Evolutionary conservation across 1,140 invertebrate genomes (phyloP).

Genomic region (Mamestra configurata): DNA sequence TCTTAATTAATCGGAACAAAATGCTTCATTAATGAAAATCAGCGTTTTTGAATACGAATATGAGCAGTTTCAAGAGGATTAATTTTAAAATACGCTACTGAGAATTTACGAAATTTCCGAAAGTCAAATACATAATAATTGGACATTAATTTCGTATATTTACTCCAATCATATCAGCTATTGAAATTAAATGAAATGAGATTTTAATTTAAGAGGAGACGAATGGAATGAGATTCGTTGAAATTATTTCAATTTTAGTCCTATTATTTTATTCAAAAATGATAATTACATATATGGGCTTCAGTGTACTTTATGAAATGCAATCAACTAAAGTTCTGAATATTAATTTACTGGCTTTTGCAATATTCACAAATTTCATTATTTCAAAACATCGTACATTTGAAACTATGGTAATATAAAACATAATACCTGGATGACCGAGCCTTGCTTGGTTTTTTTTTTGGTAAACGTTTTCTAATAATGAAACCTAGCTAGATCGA

Average conservation of each 20-base stretch:
- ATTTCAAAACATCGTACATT: too few species aligned
- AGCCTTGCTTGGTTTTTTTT: too few species aligned
- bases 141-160: constrained; percentile 7
- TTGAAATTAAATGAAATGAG: constrained; percentile 28
- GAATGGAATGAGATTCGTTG: constrained; percentile 18
- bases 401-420: too few species aligned
- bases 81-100: neutral
- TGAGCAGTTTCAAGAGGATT: neutral
- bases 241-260: constrained; percentile 26
- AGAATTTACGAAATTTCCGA: neutral
- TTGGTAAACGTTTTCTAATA: too few species aligned
- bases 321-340: neutral
- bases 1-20: neutral
- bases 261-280: constrained; percentile 10
- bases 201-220: constrained; percentile 28
- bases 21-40: neutral
- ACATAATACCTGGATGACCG: too few species aligned
- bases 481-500: too few species aligned
- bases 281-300: neutral
- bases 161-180: constrained; percentile 19
- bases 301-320: neutral
- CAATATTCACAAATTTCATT: neutral
- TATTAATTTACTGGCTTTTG: neutral
- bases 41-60: neutral
- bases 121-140: constrained; percentile 7